Base-by-base conservation (phyloP, 2,797 vertebrate species). In the Brachyalestes nurse region DNA sequence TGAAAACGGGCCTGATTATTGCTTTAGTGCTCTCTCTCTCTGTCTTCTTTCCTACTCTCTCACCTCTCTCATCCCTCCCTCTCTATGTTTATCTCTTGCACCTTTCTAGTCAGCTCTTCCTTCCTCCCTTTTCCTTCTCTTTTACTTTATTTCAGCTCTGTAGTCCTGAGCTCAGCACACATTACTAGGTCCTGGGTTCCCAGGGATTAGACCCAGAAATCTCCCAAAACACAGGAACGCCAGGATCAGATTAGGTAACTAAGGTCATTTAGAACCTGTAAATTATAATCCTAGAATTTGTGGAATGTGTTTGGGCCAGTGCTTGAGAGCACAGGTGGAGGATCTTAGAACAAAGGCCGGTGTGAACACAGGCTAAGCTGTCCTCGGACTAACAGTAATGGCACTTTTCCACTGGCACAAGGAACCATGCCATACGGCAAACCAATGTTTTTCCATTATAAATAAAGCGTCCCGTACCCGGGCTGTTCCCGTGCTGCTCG, bases 1-100 rank as follows among this genome's bases (percentile, higher is more conserved):
- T 75, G 83, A 80, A 80, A 83, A 70, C 55, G 69, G 82, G 71
- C 67, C 67, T 85, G 75, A 82, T 79, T 84, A 80, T 85, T 81
- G 76, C 82, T 86, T 72, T 80, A 67, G 69, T 77, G 60, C 45
- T 80, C 61, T 80, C 74, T 57, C 58, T 75, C 67, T 67, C n/a
- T 64, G 21, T 51, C 51, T 14, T 65, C 34, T 49, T 73, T 74
- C 25, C 57, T 70, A 34, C 53, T 25, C 55, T 40, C 62, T 45
- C 60, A 4, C 40, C 17, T 70, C 23, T 51, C 53, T 70, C 17
- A 55, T n/a, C 53, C 17, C 17, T 49, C 47, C 53, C 21, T 14
- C 62, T 5, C 25, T 17, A 5, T 65, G 62, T 65, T 65, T 65
- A 65, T 65, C 13, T 40, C 62, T 65, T n/a, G 16, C 34, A 65